Evolutionary conservation across 2,113 vertebrate genomes (phyloP).

Genomic region (Percopsis transmontana): DNA sequence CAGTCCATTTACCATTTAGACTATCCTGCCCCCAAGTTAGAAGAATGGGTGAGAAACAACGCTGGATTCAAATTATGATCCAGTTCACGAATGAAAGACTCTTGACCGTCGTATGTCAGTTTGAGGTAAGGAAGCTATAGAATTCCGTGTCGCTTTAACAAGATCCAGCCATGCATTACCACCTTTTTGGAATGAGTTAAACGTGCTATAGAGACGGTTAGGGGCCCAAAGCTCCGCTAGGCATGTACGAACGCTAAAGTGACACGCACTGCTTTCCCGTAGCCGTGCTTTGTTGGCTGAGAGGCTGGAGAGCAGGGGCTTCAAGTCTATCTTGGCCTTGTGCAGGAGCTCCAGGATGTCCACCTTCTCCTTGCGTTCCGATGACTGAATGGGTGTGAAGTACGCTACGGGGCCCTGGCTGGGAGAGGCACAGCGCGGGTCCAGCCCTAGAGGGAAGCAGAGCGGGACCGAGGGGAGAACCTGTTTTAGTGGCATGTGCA

Average conservation of each 20-base stretch:
- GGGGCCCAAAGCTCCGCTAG: too few species aligned
- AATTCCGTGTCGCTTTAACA: too few species aligned
- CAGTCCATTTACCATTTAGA: too few species aligned
- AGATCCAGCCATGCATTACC: too few species aligned
- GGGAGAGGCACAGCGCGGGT: conserved; percentile 85
- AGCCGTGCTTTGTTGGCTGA: conserved; percentile 96
- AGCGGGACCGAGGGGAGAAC: background rate
- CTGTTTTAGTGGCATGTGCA: background rate
- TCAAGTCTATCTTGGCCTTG: conserved; percentile 98
- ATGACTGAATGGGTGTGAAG: conserved; percentile 92
- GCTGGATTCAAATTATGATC: too few species aligned
- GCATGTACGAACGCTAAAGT: background rate
- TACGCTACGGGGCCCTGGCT: conserved; percentile 87
- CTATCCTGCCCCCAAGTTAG: too few species aligned
- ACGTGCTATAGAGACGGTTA: too few species aligned
- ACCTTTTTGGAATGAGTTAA: too few species aligned
- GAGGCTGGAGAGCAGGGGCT: conserved; percentile 93
- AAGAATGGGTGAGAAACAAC: too few species aligned
- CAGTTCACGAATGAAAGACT: too few species aligned
- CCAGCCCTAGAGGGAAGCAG: conserved; percentile 77
- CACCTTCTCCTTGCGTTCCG: conserved; percentile 92
- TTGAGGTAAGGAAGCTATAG: too few species aligned
- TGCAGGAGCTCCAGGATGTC: conserved; percentile 97
- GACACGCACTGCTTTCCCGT: conserved; percentile 92
- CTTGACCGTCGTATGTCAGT: too few species aligned